A percentile compares a stretch with the other conserved stretches of the same genome.
Evolutionary conservation across 2,797 vertebrate genomes (phyloP).

Genomic region (Neosilurus mollespiculum): DNA sequence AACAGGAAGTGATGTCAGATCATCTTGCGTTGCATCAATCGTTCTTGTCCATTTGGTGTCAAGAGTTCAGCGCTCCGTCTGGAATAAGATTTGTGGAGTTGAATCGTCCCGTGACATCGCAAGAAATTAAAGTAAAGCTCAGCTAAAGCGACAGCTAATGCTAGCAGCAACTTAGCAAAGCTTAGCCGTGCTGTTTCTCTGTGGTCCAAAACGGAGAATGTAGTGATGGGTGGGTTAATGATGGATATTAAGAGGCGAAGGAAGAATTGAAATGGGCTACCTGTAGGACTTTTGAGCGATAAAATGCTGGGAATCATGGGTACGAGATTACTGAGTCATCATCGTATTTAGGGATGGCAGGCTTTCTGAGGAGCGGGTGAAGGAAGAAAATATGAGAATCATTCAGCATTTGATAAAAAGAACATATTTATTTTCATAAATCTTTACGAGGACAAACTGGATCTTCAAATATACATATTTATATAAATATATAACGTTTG

Average conservation of each 20-base stretch:
- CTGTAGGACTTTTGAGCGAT: slow-evolving; percentile 62
- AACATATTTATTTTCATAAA: neutral
- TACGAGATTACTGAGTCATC: slow-evolving; percentile 72
- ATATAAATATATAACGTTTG: neutral
- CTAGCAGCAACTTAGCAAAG: slow-evolving; percentile 21
- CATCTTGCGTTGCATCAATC: slow-evolving; percentile 69
- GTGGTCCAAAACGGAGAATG: neutral
- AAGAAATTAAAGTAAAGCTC: neutral
- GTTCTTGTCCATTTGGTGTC: slow-evolving; percentile 68
- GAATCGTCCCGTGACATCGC: slow-evolving; percentile 44
- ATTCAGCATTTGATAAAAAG: neutral
- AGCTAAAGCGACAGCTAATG: slow-evolving; percentile 14
- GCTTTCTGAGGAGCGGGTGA: slow-evolving; percentile 77
- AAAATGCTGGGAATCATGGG: slow-evolving; percentile 66
- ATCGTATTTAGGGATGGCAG: slow-evolving; percentile 76
- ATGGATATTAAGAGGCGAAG: neutral
- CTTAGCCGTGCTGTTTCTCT: neutral
- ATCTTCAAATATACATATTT: neutral
- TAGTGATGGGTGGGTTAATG: slow-evolving; percentile 17
- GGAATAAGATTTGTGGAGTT: slow-evolving; percentile 71
- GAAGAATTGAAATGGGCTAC: slow-evolving; percentile 62
- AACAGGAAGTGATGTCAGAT: slow-evolving; percentile 65
- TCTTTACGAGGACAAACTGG: neutral
- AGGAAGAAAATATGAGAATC: slow-evolving; percentile 56
- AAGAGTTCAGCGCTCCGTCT: slow-evolving; percentile 69